Evolutionary conservation across 2,113 vertebrate genomes (phyloP).

Genomic region (Numenius arquata): DNA sequence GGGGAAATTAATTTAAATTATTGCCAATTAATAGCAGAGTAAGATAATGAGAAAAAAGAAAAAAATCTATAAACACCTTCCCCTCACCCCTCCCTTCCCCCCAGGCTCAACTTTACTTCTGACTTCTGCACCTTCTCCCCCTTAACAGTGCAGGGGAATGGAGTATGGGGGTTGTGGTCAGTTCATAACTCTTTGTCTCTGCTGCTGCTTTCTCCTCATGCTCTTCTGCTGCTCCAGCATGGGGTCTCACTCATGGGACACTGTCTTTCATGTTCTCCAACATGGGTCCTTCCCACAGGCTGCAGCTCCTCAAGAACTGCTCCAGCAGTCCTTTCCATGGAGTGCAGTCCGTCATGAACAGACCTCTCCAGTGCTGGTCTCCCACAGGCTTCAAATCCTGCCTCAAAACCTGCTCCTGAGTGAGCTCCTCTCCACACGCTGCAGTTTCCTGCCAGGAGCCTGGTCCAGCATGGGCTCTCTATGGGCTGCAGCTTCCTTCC

Average conservation of each 20-base stretch:
- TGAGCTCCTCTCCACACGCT: neutral
- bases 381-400: rapidly evolving
- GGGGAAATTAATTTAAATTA: neutral
- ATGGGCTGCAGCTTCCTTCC: neutral
- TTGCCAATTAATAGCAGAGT: neutral
- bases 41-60: neutral
- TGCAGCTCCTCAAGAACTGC: neutral
- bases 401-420: neutral
- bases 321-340: neutral
- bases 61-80: neutral
- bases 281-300: neutral
- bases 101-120: neutral
- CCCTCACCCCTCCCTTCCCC: neutral
- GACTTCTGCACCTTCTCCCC: neutral
- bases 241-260: neutral
- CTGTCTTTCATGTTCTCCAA: neutral
- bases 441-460: neutral
- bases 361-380: neutral
- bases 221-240: rapidly evolving
- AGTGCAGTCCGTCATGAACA: neutral
- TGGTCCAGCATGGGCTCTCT: neutral
- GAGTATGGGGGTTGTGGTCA: neutral
- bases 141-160: rapidly evolving
- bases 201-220: neutral
- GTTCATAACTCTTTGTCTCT: neutral